A percentile compares a stretch with the other conserved stretches of the same genome.
phyloP scores from a whole-genome alignment of 2,113 vertebrate genomes.

The Numenius arquata region DNA sequence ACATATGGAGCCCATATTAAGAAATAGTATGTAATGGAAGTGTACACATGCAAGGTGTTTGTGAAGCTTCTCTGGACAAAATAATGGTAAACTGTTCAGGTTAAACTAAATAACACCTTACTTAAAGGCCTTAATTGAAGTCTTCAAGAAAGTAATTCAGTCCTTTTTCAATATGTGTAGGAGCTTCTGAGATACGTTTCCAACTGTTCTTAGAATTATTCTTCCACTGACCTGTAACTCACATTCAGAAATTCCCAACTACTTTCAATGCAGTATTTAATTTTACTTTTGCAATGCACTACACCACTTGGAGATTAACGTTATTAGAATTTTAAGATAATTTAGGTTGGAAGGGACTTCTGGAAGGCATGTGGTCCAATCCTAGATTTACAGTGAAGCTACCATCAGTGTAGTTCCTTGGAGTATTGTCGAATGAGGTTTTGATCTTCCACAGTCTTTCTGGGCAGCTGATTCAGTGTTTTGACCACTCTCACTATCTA shows the following conservation, averaged over 20 bases:
- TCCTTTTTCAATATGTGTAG: neutral
- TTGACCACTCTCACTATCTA: neutral
- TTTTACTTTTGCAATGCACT: neutral
- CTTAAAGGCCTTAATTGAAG: neutral
- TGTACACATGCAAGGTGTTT: neutral
- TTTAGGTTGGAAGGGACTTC: neutral
- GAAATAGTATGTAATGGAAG: neutral
- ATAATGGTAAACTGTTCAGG: neutral
- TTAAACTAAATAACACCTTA: neutral
- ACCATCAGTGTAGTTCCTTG: neutral
- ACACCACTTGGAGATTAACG: neutral
- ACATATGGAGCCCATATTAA: neutral
- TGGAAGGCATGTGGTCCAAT: neutral
- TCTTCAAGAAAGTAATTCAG: neutral
- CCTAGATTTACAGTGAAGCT: accelerated
- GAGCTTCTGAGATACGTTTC: neutral
- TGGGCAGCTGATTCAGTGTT: neutral
- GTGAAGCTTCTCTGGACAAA: neutral
- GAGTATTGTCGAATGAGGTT: neutral
- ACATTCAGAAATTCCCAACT: neutral
- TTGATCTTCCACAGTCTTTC: neutral
- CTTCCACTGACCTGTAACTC: neutral
- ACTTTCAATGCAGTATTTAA: neutral
- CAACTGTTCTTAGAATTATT: neutral
- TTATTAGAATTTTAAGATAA: neutral